Evolutionary conservation across 2,888 invertebrate genomes (phyloP), one percentile per base, ranked within the genome.

Genomic region (Euzetes globulus): DNA sequence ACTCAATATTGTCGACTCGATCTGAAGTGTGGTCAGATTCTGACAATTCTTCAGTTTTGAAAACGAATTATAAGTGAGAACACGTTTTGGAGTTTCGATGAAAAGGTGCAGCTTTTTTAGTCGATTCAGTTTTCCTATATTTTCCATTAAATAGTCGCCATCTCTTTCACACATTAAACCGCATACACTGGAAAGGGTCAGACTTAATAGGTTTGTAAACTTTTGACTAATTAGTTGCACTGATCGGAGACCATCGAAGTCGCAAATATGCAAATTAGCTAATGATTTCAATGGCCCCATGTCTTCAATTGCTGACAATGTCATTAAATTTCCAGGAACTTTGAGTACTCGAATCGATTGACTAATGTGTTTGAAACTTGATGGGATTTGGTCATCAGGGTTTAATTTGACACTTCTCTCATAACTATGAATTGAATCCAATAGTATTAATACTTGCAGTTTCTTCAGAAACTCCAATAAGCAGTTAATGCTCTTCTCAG

Each of bases 391-490:
- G 4, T 0, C 2, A 0, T 4, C 1, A 15, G 27, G 5, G 0
- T 5, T 2, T 1, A 65, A n/a, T 37, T 3, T 1, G 19, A 65
- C 33, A 4, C 3, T 9, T 19, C 63, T 37, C 11, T 65, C 63
- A 37, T 65, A 22, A 19, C 63, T 65, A 19, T 65, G 63, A 19
- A 65, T 65, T 2, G 37, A 33, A 37, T 65, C 63, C 63, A 65
- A 37, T 5, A 65, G 11, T 19, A 65, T 65, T n/a, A 65, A 65
- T 5, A 65, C 63, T 37, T 65, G 7, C 19, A 65, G 63, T 65
- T 22, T 33, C 1, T 37, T 17, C 37, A 65, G 19, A 1, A 13
- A 65, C n/a, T 27, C 7, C n/a, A 65, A 65, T 9, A 65, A 1
- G 1, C 19, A 1, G 9, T n/a, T 27, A 9, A 65, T n/a, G 19